These are phyloP conservation scores for Corythornis madagascariensis DNA, from an alignment of 2,113 vertebrate species.

Conservation along the genomic window DNA sequence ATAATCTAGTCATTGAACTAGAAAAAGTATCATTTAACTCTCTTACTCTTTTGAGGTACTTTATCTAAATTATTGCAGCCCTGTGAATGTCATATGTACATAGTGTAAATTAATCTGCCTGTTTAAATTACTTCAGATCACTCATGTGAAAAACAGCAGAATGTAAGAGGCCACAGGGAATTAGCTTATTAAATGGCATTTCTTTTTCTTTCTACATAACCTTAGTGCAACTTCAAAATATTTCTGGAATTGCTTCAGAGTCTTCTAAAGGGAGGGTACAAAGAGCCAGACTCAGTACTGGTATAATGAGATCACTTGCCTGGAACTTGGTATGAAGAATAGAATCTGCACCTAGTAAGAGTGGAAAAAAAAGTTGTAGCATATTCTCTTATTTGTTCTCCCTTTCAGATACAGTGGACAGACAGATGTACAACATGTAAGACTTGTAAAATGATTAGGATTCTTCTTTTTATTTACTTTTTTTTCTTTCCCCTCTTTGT, in stretches of 20 bases:
- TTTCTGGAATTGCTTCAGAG: constrained; percentile 35
- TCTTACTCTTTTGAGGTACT: background rate
- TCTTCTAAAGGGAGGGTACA: background rate
- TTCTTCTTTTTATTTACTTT: background rate
- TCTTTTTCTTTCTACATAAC: background rate
- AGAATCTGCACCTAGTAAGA: background rate
- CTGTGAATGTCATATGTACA: background rate
- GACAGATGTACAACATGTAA: background rate
- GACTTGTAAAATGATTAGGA: background rate
- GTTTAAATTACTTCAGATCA: background rate
- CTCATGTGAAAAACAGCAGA: background rate
- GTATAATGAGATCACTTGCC: constrained; percentile 26
- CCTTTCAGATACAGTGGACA: background rate
- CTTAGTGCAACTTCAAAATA: background rate
- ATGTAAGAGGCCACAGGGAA: background rate
- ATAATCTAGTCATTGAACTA: background rate
- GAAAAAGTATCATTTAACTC: background rate
- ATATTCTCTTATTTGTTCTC: constrained; percentile 4
- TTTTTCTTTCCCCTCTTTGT: background rate
- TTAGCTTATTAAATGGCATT: background rate
- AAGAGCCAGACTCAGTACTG: constrained; percentile 8
- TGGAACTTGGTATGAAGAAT: background rate
- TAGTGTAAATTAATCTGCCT: background rate
- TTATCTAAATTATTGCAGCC: background rate
- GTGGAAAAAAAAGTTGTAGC: background rate